Conservation (phyloP, 2,888 invertebrate genomes). For the Onchidella celtica region DNA sequence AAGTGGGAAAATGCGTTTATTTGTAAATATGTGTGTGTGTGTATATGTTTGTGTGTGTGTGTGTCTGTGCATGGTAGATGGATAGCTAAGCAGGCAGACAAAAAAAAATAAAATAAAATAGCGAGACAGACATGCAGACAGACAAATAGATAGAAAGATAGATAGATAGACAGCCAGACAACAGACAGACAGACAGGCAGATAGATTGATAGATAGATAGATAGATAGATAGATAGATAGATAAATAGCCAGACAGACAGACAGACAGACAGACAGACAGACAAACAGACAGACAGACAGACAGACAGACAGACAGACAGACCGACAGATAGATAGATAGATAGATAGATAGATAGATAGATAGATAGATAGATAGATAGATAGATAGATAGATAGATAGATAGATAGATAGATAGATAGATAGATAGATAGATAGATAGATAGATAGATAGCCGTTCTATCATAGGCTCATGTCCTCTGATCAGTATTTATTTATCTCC, state of each 20-base stretch:
- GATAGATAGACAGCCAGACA: no score
- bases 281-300: conserved; percentile 4
- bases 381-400: conserved; percentile 2
- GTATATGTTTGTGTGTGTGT: no score
- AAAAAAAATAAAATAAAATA: no score
- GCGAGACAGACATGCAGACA: no score
- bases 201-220: neutral
- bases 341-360: conserved; percentile 22
- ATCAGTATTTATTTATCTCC: neutral
- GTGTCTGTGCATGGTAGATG: no score
- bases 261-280: conserved; percentile 23
- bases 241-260: conserved; percentile 1
- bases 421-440: conserved; percentile 18
- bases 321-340: neutral
- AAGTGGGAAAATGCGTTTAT: no score
- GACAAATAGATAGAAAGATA: no score
- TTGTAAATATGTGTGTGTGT: no score
- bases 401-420: neutral
- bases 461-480: no score
- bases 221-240: neutral
- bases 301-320: neutral
- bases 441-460: neutral
- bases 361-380: conserved; percentile 33
- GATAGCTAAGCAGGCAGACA: no score
- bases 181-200: no score